A percentile compares a stretch with the other conserved stretches of the same genome.
Conservation (phyloP, 2,888 invertebrate species). For the Scaptomyza polygonia region DNA sequence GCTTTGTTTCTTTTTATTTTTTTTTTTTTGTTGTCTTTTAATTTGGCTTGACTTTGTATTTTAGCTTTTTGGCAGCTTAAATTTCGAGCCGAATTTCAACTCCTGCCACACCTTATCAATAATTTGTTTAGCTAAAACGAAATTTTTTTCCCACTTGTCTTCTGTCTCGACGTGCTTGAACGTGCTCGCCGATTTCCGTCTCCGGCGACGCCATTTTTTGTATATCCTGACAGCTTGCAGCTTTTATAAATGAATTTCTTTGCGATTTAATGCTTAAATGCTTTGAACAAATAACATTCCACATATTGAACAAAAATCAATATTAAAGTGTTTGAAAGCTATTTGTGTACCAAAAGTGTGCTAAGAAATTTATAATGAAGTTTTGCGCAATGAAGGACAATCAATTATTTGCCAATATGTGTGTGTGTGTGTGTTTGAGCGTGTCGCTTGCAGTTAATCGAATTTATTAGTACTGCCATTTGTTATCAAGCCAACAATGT, state of each 20-base stretch:
- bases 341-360: background rate
- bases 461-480: constrained; percentile 72
- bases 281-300: background rate
- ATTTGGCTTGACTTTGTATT: constrained; percentile 44
- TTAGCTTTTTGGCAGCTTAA: constrained; percentile 51
- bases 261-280: background rate
- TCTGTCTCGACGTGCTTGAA: constrained; percentile 49
- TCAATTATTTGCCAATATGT: constrained; percentile 41
- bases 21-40: constrained; percentile 15
- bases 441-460: constrained; percentile 68
- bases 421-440: constrained; percentile 17
- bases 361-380: constrained; percentile 43
- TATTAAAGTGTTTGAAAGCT: background rate
- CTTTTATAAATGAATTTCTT: background rate
- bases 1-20: constrained; percentile 12
- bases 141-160: constrained; percentile 11
- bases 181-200: constrained; percentile 63
- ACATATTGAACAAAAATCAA: background rate
- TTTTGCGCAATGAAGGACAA: constrained; percentile 45
- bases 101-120: constrained; percentile 24
- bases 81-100: constrained; percentile 24
- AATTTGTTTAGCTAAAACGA: constrained; percentile 52
- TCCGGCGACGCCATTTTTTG: constrained; percentile 53
- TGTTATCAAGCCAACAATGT: constrained; percentile 61
- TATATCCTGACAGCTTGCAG: background rate